Evolutionary conservation across 2,888 invertebrate species (phyloP).

Genomic region (Lepidocyrtoides sp.): DNA sequence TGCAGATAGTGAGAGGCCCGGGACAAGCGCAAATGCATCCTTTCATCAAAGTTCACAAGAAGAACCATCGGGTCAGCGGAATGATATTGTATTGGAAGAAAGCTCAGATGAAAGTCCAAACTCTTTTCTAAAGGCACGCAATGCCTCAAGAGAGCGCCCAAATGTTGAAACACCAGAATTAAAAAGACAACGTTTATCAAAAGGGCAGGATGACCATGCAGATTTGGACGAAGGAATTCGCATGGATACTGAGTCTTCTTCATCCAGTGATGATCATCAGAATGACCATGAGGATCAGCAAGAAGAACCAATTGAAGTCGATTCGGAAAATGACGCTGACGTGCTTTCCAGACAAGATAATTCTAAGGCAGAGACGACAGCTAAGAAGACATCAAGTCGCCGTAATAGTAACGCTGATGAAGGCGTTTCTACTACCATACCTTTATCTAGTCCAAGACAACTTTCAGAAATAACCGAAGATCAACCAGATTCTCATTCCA

Average conservation of each 20-base stretch:
- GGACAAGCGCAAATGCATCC: conserved; percentile 56
- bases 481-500: conserved; percentile 91
- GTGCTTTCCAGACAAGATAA: background rate
- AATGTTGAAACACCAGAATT: background rate
- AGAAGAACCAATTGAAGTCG: conserved; percentile 20
- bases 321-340: background rate
- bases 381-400: background rate
- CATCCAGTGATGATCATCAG: background rate
- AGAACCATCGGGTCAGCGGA: background rate
- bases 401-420: conserved; percentile 45
- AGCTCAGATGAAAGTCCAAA: background rate
- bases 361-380: background rate
- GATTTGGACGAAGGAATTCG: conserved; percentile 46
- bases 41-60: background rate
- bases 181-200: conserved; percentile 50
- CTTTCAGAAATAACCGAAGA: conserved; percentile 90
- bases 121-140: conserved; percentile 44
- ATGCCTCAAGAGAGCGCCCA: conserved; percentile 58
- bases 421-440: conserved; percentile 58
- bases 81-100: background rate
- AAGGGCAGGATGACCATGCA: background rate
- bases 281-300: conserved; percentile 13
- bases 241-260: conserved; percentile 60
- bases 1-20: conserved; percentile 32
- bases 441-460: conserved; percentile 46